phyloP scores from a whole-genome alignment of 2,797 vertebrate genomes.

The Todus mexicanus region DNA sequence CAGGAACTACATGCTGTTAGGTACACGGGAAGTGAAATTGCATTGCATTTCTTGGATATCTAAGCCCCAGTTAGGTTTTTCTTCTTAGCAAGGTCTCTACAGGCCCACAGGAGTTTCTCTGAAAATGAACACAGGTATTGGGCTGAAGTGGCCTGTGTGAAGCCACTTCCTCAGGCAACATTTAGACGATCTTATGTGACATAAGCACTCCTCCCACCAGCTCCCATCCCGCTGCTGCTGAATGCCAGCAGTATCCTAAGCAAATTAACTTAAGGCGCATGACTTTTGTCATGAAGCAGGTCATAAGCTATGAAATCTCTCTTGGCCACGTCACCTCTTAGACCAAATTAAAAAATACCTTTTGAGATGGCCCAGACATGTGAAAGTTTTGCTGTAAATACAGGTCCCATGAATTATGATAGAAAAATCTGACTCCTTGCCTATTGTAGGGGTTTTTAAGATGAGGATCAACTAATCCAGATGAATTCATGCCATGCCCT shows the following conservation, averaged over 20 bases:
- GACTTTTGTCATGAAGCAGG: neutral
- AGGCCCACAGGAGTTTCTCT: neutral
- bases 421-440: neutral
- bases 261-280: neutral
- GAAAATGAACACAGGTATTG: neutral
- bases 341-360: neutral
- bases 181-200: neutral
- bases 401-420: neutral
- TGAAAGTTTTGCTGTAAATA: neutral
- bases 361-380: neutral
- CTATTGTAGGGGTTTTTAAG: neutral
- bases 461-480: neutral
- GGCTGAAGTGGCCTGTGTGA: neutral
- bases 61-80: neutral
- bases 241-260: neutral
- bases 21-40: neutral
- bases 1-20: accelerated
- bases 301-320: neutral
- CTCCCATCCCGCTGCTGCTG: neutral
- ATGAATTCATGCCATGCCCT: neutral
- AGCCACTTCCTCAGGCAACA: neutral
- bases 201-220: neutral
- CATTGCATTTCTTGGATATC: neutral
- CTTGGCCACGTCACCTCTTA: neutral
- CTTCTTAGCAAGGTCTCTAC: neutral